Evolutionary conservation across 2,888 invertebrate genomes (phyloP).

Genomic region (Pseudococcus jackbeardsleyi): DNA sequence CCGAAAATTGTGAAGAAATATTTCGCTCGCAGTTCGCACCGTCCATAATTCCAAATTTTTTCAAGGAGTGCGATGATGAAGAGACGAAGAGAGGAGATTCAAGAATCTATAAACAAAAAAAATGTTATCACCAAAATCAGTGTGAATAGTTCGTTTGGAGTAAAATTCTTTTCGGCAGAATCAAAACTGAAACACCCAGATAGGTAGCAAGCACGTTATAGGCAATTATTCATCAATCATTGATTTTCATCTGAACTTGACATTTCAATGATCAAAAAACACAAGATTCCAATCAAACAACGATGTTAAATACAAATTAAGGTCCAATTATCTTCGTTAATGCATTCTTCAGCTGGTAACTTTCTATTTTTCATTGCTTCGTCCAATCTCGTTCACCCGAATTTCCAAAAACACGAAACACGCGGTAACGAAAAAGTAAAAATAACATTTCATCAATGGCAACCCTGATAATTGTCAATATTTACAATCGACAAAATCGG

Average conservation of each 20-base stretch:
- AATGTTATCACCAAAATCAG: constrained; percentile 11
- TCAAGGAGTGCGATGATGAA: not conserved
- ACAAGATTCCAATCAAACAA: no score
- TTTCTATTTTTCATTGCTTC: no score
- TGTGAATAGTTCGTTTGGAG: not conserved
- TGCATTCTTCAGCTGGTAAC: no score
- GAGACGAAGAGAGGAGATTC: not conserved
- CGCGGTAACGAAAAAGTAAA: not conserved
- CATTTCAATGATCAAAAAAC: no score
- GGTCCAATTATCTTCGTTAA: no score
- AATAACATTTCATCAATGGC: not conserved
- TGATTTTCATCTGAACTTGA: no score
- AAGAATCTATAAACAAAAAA: not conserved
- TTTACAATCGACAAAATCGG: constrained; percentile 41
- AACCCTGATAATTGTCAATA: constrained; percentile 45
- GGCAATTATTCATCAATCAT: no score
- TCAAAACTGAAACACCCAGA: not conserved
- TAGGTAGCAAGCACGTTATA: not conserved
- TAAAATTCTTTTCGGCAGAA: not conserved
- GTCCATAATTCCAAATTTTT: not conserved
- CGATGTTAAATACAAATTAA: no score
- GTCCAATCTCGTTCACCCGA: no score
- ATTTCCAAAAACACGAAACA: no score
- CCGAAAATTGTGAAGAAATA: not conserved
- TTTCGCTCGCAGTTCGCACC: not conserved